Evolutionary conservation across 2,888 invertebrate species (phyloP).

Genomic region (Dichetophora obliterata): DNA sequence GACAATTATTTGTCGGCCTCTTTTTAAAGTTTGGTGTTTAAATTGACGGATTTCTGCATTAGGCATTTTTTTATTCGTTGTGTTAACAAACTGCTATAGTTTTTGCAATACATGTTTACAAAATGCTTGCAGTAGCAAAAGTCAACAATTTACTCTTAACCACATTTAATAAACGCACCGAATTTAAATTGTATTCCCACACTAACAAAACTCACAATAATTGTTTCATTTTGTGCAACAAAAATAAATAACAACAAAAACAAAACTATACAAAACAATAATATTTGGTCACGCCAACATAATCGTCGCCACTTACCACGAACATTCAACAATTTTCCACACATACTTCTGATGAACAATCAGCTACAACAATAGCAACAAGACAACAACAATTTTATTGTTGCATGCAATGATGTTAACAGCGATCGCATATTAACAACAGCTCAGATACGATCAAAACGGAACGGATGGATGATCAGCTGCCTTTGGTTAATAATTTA

Average conservation of each 20-base stretch:
- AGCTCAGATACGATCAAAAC: slow-evolving; percentile 6
- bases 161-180: background rate
- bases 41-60: no score
- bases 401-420: background rate
- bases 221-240: slow-evolving; percentile 21
- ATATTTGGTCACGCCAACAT: slow-evolving; percentile 36
- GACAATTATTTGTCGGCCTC: no score
- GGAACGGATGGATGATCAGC: slow-evolving; percentile 12
- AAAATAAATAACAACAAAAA: background rate
- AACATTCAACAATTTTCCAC: slow-evolving; percentile 30
- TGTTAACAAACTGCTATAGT: background rate
- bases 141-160: background rate
- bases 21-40: no score
- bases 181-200: slow-evolving; percentile 17
- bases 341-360: slow-evolving; percentile 1
- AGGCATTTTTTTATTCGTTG: background rate
- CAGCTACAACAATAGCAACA: slow-evolving; percentile 6
- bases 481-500: slow-evolving; percentile 9
- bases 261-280: slow-evolving; percentile 4
- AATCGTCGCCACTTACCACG: slow-evolving; percentile 33
- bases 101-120: background rate
- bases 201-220: slow-evolving; percentile 8
- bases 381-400: background rate
- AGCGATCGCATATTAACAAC: slow-evolving; percentile 21
- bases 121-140: no score